Base-by-base conservation (phyloP, 2,797 vertebrate species). In the Acipenser transmontanus region DNA sequence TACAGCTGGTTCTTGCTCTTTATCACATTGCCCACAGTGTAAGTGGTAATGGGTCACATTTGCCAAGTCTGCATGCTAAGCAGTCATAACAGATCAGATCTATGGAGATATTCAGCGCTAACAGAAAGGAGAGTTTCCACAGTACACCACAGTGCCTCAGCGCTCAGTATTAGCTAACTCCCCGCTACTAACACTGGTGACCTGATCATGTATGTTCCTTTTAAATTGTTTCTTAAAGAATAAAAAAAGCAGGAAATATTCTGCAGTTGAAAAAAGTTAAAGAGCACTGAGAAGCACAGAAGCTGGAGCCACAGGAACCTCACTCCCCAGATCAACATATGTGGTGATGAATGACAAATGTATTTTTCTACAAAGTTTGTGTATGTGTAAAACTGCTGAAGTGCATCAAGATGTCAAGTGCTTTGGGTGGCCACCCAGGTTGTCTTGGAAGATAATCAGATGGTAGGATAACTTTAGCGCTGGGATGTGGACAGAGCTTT, bases 371-470 rank as follows among this genome's bases (percentile, higher is more conserved):
- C 95, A 91, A 94, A 97, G 95, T 91, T 95, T 97, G 95, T 99
- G 90, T 99, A 95, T 98, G 93, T 98, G 95, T 97, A 99, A 98
- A 98, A 96, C 95, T 98, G 96, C 94, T 96, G 95, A 99, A 97
- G 97, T 98, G 97, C 95, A 98, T 97, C 95, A 97, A 94, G 95
- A 98, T 97, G 95, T 98, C 94, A 99, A 99, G 97, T 98, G 93
- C 94, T 98, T 93, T 95, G 88, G 89, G 89, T 93, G 97, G 88
- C 97, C 97, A 99, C 97, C 97, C 97, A 98, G 91, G 94, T 91
- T 95, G 97, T 85, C 84, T 90, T 93, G 94, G 95, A 96, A 97
- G 94, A 96, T 95, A 94, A 96, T 94, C 96, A 97, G 94, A 97
- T 95, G 95, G 95, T 96, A 94, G 93, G 91, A 91, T 88, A 93